phyloP scores from a whole-genome alignment of 2,888 invertebrate genomes.

The Drosophila cognata region DNA sequence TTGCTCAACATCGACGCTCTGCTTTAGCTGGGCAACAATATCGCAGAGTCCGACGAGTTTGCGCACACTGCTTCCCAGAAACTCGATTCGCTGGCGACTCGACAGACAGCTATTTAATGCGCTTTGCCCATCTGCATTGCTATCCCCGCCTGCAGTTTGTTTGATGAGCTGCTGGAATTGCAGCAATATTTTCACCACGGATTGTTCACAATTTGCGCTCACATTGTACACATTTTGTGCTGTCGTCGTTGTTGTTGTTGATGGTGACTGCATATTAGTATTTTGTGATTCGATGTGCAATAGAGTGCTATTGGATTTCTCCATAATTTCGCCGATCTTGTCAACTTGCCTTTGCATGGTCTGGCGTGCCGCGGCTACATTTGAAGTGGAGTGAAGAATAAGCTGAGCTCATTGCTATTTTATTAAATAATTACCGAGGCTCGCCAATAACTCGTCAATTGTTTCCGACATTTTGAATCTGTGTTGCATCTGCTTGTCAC shows the following conservation, averaged over 20 bases:
- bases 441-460: constrained; percentile 68
- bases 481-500: constrained; percentile 1
- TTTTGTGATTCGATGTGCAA: constrained; percentile 75
- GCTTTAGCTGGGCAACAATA: constrained; percentile 57
- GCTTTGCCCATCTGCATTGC: constrained; percentile 16
- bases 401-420: not conserved
- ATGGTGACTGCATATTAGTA: constrained; percentile 1
- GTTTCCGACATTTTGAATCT: constrained; percentile 44
- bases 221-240: constrained; percentile 53
- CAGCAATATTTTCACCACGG: constrained; percentile 70
- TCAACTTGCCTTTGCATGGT: constrained; percentile 63
- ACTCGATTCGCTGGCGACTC: constrained; percentile 69
- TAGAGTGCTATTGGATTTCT: constrained; percentile 81
- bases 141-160: constrained; percentile 17
- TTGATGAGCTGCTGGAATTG: constrained; percentile 63
- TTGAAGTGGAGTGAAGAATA: not conserved
- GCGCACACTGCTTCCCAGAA: constrained; percentile 74
- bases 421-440: constrained; percentile 66
- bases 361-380: constrained; percentile 54
- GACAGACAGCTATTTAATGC: constrained; percentile 45
- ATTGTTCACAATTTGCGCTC: constrained; percentile 62
- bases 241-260: constrained; percentile 29
- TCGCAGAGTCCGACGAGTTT: constrained; percentile 78
- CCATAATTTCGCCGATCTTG: constrained; percentile 75
- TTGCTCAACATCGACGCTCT: constrained; percentile 28